phyloP scores from a whole-genome alignment of 37 sponge, comb jelly and placozoan genomes.

The Beroe forskalii region DNA sequence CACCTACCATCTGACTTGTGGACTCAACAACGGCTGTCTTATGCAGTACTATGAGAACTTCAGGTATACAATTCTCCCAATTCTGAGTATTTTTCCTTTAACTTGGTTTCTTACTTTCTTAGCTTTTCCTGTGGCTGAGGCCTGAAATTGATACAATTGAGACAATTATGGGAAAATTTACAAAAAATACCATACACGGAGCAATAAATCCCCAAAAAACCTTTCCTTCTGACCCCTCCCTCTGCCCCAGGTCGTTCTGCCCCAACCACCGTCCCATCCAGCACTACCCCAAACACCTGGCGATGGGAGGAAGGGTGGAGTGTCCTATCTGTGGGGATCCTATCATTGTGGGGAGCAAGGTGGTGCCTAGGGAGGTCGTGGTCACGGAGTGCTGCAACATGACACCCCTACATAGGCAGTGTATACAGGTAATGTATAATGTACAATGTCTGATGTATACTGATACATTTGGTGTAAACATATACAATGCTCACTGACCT shows the following conservation, averaged over 20 bases:
- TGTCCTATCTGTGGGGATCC: slow-evolving; percentile 35
- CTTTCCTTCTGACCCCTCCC: too few relatives aligned
- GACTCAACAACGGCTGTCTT: slow-evolving; percentile 12
- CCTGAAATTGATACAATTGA: background rate
- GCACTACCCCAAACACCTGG: background rate
- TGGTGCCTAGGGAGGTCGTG: background rate
- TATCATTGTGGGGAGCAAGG: background rate
- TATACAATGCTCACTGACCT: too few relatives aligned
- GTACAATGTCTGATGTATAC: too few relatives aligned
- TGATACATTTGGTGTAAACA: too few relatives aligned
- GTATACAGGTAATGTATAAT: slow-evolving; percentile 60
- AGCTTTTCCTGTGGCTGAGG: background rate
- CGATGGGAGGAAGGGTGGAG: background rate
- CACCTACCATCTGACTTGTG: slow-evolving; percentile 47
- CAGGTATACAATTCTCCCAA: slow-evolving; percentile 16
- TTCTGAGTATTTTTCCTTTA: background rate
- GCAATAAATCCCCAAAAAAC: too few relatives aligned
- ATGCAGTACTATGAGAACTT: slow-evolving; percentile 60
- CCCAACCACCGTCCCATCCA: slow-evolving; percentile 14
- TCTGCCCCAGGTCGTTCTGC: slow-evolving; percentile 15
- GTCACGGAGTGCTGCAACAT: slow-evolving; percentile 38
- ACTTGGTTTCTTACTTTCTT: too few relatives aligned
- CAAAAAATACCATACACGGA: background rate
- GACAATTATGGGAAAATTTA: background rate
- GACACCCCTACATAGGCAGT: slow-evolving; percentile 50